Evolutionary conservation across 2,797 vertebrate species (phyloP).

Genomic region (Rhabdomys pumilio): DNA sequence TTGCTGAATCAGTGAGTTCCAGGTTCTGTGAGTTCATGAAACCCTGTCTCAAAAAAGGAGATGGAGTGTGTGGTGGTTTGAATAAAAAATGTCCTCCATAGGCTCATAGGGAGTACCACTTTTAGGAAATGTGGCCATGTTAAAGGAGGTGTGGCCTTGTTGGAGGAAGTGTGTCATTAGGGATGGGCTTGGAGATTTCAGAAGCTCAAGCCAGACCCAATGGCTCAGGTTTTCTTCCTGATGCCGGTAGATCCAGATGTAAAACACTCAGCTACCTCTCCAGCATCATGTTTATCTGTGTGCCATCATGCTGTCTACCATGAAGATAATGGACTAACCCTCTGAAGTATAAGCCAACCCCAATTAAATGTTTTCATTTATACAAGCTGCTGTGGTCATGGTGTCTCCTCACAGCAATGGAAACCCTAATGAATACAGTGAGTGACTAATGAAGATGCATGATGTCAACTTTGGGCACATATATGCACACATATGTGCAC

Average conservation of each 20-base stretch:
- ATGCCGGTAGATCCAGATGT: background rate
- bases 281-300: background rate
- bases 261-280: background rate
- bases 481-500: background rate
- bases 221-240: background rate
- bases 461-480: background rate
- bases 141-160: background rate
- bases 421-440: background rate
- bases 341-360: background rate
- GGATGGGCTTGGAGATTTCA: background rate
- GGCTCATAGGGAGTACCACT: background rate
- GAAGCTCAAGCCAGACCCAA: background rate
- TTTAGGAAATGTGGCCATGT: background rate
- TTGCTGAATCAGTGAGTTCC: background rate
- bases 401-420: background rate
- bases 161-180: background rate
- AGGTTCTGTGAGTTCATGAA: slow-evolving; percentile 1
- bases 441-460: background rate
- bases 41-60: background rate
- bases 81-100: background rate
- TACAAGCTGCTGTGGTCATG: background rate
- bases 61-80: background rate
- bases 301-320: background rate
- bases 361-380: background rate
- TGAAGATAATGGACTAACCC: background rate